Base-by-base conservation (phyloP, 2,888 invertebrate species). In the Diloba caeruleocephala region DNA sequence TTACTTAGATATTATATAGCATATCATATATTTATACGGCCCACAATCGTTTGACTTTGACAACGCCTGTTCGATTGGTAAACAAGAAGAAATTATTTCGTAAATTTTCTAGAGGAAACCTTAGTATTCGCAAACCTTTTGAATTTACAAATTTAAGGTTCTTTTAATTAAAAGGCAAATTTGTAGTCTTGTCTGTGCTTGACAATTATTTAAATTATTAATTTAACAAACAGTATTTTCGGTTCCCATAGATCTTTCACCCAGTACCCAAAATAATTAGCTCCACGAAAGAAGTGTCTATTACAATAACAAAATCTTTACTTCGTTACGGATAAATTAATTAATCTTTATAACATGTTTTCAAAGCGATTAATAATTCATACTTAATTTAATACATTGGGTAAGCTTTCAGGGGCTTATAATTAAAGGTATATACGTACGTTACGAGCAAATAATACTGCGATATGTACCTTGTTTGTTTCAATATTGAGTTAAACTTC, bases 351-450 rank as follows among this genome's bases (percentile, higher is more conserved):
- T 50, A 14, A 52, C 28, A 44, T 43, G 32, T 15, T 9, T 10
- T 49, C 43, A 14, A 19, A 44, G 7, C 34, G 19, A 52, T 57
- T 57, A 41, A 45, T 25, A 45, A 61, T 61, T 36, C 31, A 52
- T 31, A 36, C 15, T 60, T 39, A 53, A 56, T 66, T 67, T 67
- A 57, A 56, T 42, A 25, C 10, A 17, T 14, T 14, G 26, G 23
- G 43, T 50, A 41, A 43, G 52, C 46, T 28, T 51, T 48, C 44
- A 17, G 33, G 28, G 28, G 32, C 39, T 31, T 9, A 33, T 33
- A 34, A 43, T 14, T 42, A 31, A 50, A 32, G 14, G 53, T 12
- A 44, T 33, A 44, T 5, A 43, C n/a, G n/a, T n/a, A n/a, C n/a
- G 31, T 42, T 44, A 34, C n/a, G 33, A 14, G 32, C 15, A 53